Conservation (phyloP, 2,113 vertebrate genomes). For the Eublepharis macularius region DNA sequence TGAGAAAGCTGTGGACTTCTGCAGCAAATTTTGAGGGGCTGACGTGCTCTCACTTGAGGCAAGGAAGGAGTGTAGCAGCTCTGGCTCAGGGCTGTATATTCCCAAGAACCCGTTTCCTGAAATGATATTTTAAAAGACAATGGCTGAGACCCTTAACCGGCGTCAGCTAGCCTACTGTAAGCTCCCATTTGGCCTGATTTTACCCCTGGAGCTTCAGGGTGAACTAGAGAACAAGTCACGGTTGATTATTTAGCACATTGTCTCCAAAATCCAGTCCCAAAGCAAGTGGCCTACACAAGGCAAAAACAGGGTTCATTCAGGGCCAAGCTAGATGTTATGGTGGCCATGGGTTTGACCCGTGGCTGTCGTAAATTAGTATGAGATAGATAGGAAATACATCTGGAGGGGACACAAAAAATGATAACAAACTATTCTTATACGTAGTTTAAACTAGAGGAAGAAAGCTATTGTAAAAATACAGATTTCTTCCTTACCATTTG, state of each 20-base stretch:
- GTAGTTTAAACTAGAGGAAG: not conserved
- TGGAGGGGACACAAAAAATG: not conserved
- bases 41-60: not conserved
- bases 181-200: not conserved
- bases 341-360: too few species aligned
- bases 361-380: too few species aligned
- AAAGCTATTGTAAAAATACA: not conserved
- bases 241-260: not conserved
- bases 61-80: conserved; percentile 66
- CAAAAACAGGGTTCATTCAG: not conserved
- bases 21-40: accelerated
- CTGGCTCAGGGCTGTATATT: conserved; percentile 73
- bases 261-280: not conserved
- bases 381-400: too few species aligned
- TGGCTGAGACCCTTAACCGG: not conserved
- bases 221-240: not conserved
- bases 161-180: not conserved
- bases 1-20: conserved; percentile 1
- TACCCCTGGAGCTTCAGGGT: not conserved
- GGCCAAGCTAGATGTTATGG: too few species aligned
- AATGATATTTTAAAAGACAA: not conserved
- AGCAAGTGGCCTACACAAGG: not conserved
- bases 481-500: conserved; percentile 75
- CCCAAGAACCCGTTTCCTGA: conserved; percentile 82
- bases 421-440: not conserved